Evolutionary conservation across 2,797 vertebrate genomes (phyloP).

Genomic region (Morelia viridis): DNA sequence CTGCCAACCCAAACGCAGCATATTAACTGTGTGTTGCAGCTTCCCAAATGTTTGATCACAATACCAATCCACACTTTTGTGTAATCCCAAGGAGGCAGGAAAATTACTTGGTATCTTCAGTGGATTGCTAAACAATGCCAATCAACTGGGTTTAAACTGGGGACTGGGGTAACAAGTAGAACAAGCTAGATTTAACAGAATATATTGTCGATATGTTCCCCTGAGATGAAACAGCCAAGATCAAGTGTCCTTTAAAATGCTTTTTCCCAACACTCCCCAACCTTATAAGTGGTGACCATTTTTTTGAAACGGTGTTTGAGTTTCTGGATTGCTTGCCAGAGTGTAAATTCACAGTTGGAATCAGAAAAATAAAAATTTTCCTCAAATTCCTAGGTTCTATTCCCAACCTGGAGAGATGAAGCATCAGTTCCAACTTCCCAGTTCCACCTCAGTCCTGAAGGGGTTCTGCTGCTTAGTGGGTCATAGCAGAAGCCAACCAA

Average conservation of each 20-base stretch:
- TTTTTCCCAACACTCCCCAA: background rate
- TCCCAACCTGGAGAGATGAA: background rate
- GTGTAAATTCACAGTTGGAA: background rate
- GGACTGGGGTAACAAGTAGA: background rate
- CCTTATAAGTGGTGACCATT: background rate
- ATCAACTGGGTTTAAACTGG: background rate
- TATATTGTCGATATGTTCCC: background rate
- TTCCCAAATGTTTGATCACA: background rate
- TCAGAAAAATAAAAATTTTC: background rate
- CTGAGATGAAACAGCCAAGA: background rate
- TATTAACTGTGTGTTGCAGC: background rate
- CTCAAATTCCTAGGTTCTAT: background rate
- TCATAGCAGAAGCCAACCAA: background rate
- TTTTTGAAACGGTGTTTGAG: background rate
- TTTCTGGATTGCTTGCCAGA: background rate
- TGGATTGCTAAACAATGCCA: background rate
- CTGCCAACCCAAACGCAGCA: background rate
- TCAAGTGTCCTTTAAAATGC: background rate
- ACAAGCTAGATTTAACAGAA: background rate
- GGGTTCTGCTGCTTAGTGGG: background rate
- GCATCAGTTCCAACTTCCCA: background rate
- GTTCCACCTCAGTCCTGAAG: background rate
- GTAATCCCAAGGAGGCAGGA: background rate
- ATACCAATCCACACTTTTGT: background rate
- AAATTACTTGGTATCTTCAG: background rate